Conservation (phyloP, 2,797 vertebrate genomes). For the Acanthurus lineatus region DNA sequence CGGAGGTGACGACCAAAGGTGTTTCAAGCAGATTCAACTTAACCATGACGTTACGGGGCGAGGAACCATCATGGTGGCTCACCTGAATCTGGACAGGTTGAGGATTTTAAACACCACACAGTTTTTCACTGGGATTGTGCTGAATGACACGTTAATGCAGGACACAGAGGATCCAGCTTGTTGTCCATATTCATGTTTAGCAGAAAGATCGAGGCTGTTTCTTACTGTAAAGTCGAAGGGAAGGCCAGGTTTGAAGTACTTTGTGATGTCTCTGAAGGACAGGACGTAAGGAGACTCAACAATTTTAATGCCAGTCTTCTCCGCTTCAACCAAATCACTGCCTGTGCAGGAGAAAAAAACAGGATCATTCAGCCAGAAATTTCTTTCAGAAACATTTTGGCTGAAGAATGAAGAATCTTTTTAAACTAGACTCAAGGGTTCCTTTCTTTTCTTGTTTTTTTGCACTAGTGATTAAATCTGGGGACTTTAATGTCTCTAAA, state of each 20-base stretch:
- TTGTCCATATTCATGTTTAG: neutral
- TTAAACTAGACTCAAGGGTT: neutral
- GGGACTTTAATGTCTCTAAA: too few relatives aligned
- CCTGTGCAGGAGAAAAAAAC: slow-evolving; percentile 65
- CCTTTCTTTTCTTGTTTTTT: neutral
- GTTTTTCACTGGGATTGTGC: too few relatives aligned
- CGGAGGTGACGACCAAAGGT: slow-evolving; percentile 20
- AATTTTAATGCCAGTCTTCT: slow-evolving; percentile 83
- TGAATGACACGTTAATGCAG: neutral
- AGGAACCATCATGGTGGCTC: slow-evolving; percentile 80
- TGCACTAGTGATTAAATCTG: neutral
- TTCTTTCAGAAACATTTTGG: too few relatives aligned
- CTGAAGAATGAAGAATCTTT: neutral
- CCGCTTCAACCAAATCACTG: slow-evolving; percentile 84
- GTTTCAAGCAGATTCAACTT: slow-evolving; percentile 65
- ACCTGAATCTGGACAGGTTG: slow-evolving; percentile 75
- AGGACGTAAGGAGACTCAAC: slow-evolving; percentile 81
- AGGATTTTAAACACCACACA: too few relatives aligned
- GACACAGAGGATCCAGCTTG: neutral
- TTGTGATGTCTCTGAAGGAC: slow-evolving; percentile 74
- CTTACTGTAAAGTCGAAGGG: slow-evolving; percentile 84
- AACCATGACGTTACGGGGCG: slow-evolving; percentile 66
- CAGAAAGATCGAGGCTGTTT: rapidly evolving
- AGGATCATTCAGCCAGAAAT: too few relatives aligned
- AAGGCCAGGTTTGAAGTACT: slow-evolving; percentile 83